These are phyloP conservation scores for Candidula unifasciata DNA, from an alignment of 2,888 invertebrate genomes.

Conservation along the genomic window DNA sequence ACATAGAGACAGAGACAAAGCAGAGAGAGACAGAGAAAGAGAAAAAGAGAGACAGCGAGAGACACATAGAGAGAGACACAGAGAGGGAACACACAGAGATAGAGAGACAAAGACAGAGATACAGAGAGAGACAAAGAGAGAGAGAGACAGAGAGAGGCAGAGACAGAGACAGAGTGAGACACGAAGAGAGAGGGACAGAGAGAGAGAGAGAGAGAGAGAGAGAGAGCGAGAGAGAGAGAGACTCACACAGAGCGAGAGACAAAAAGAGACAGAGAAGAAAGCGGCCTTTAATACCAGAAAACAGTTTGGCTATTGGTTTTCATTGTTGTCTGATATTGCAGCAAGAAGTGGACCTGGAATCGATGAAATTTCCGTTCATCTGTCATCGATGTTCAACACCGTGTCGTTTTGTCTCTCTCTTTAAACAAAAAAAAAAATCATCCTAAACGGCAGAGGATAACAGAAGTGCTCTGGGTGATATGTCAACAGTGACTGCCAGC, in stretches of 20 bases:
- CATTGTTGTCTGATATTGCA: slow-evolving; percentile 19
- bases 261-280: too few relatives aligned
- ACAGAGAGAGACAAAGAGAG: background rate
- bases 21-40: too few relatives aligned
- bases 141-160: too few relatives aligned
- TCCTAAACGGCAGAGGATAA: background rate
- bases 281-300: background rate
- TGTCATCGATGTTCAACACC: slow-evolving; percentile 16
- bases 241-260: background rate
- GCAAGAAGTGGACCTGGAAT: background rate
- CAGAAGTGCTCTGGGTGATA: background rate
- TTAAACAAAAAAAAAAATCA: too few relatives aligned
- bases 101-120: slow-evolving; percentile 10
- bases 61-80: slow-evolving; percentile 14
- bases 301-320: slow-evolving; percentile 10
- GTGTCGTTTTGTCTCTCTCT: background rate
- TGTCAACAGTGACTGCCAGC: background rate
- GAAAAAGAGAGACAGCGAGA: too few relatives aligned
- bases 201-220: too few relatives aligned
- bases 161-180: too few relatives aligned
- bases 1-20: too few relatives aligned
- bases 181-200: too few relatives aligned
- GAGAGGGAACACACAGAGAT: slow-evolving; percentile 12
- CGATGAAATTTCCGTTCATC: slow-evolving; percentile 31
- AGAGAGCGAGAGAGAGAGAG: too few relatives aligned